A percentile compares a stretch with the other conserved stretches of the same genome.
phyloP scores from a whole-genome alignment of 2,888 invertebrate species.

The Nemotelus pantherinus region DNA sequence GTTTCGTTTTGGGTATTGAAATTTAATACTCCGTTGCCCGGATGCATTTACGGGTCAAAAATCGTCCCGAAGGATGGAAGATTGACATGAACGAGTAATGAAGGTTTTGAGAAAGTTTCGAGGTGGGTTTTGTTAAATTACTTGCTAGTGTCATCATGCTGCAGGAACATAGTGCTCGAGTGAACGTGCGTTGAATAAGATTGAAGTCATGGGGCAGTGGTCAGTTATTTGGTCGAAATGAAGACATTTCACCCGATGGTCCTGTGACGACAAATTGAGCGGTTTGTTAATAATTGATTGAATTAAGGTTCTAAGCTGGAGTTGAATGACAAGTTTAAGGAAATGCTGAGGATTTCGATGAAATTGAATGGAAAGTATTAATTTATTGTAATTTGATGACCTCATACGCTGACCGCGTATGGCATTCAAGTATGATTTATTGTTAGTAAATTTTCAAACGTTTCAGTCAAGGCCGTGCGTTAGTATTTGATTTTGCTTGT shows the following conservation, averaged over 20 bases:
- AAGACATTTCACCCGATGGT: neutral
- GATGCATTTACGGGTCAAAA: slow-evolving; percentile 38
- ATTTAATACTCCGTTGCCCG: slow-evolving; percentile 21
- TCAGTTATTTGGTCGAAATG: slow-evolving; percentile 15
- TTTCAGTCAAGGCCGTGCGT: no score
- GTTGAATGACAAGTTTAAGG: no score
- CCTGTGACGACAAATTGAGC: slow-evolving; percentile 31
- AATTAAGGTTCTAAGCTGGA: no score
- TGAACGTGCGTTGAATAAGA: neutral
- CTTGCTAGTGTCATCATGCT: neutral
- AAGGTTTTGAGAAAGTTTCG: neutral
- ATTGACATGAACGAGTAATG: neutral
- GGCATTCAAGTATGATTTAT: no score
- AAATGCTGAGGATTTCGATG: no score
- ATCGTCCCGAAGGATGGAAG: neutral
- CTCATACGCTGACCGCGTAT: no score
- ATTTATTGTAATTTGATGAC: no score
- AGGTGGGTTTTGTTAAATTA: no score
- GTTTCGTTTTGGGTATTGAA: slow-evolving; percentile 21
- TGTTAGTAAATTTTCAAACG: no score
- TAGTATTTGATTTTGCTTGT: no score
- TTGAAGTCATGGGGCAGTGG: neutral
- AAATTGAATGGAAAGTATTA: no score
- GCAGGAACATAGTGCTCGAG: neutral
- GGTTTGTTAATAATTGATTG: slow-evolving; percentile 28